A percentile compares a stretch with the other conserved stretches of the same genome.
Conservation (phyloP, 1,140 invertebrate species). For the Mya arenaria region DNA sequence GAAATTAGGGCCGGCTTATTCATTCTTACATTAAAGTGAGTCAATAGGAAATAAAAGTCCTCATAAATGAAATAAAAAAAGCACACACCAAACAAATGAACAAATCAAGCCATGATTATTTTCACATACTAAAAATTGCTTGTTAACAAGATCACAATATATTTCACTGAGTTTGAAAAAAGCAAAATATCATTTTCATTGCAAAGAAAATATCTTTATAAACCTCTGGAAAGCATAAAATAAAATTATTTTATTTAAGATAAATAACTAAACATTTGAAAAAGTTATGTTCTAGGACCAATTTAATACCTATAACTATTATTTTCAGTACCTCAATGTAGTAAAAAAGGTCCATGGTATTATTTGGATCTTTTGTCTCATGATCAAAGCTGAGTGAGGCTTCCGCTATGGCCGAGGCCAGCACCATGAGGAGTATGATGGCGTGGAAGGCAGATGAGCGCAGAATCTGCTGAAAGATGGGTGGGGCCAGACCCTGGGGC, state of each 20-base stretch:
- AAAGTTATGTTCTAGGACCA: too few relatives aligned
- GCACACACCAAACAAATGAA: not conserved
- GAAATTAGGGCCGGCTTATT: too few relatives aligned
- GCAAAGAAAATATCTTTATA: too few relatives aligned
- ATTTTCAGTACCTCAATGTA: constrained; percentile 89
- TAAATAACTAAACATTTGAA: too few relatives aligned
- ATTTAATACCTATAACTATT: not conserved
- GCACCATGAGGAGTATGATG: constrained; percentile 95
- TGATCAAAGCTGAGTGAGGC: constrained; percentile 98
- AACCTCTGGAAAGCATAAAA: too few relatives aligned
- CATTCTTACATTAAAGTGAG: not conserved
- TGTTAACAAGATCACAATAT: too few relatives aligned
- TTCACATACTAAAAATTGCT: too few relatives aligned
- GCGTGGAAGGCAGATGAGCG: constrained; percentile 93
- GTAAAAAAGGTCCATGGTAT: constrained; percentile 93
- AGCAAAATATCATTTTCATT: too few relatives aligned
- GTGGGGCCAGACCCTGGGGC: constrained; percentile 93
- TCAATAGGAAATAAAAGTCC: not conserved
- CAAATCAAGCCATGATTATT: not conserved
- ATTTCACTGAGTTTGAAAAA: too few relatives aligned
- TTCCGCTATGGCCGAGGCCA: constrained; percentile 97
- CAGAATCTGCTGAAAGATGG: constrained; percentile 90
- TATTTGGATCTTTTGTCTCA: constrained; percentile 88
- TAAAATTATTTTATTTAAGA: too few relatives aligned
- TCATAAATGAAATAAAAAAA: not conserved